Base-by-base conservation (phyloP, 1,140 invertebrate species). In the Penaeus indicus region DNA sequence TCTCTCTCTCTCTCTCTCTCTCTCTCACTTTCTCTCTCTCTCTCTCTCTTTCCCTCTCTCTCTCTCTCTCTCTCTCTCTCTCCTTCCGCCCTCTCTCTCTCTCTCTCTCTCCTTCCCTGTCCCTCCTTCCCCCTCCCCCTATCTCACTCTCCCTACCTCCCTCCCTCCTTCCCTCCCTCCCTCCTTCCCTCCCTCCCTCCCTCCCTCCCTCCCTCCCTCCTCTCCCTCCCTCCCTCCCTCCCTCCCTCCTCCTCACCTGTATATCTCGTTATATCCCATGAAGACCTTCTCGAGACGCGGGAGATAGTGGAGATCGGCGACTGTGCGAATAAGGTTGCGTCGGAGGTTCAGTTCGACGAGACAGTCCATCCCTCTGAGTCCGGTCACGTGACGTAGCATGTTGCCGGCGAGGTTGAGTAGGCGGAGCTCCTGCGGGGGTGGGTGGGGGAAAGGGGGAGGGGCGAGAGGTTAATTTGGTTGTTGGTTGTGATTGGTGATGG, bases 321-420 rank as follows among this genome's bases (percentile, higher is more conserved):
- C 94, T 91, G 95, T 96, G 91, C 95, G 95, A 80, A 98, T 94
- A 89, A 95, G 94, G 93, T 98, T 98, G 69, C 97, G 94, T 91
- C 97, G 95, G 1, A 98, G 93, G 94, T 98, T 98, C 11, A 98
- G 93, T 92, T 98, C 97, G 90, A 96, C 95, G 19, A 98, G 92
- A 8, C 96, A 95, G 47, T 94, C 92, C 54, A 98, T 93, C 0
- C 97, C 97, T 90, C 95, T 94, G 62, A 98, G 94, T 92, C 97
- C 92, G 93, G 95, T 89, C 79, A 98, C 95, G 87, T 94, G 94
- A 90, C 95, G 94, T 75, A 98, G 95, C 92, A 96, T 95, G 93
- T 98, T 98, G 1, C 97, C 97, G 63, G 97, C 97, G 90, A 98
- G 94, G 94, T 98, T 98, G 13, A 98, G 93, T 0, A 98, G 97